Conservation (phyloP, 2,797 vertebrate species). For the Phalanger gymnotis region DNA sequence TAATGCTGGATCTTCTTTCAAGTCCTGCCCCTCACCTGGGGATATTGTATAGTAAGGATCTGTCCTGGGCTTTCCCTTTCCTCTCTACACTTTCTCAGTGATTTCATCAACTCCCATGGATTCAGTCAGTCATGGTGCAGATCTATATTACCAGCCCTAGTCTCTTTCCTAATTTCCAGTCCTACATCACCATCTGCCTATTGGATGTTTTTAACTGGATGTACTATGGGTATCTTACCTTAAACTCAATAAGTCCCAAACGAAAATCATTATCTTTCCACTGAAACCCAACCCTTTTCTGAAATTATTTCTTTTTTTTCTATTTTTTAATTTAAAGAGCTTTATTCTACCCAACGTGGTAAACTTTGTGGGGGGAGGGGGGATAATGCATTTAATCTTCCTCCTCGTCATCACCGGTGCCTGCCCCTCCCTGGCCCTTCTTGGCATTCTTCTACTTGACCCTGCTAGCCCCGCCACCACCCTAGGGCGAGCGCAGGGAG, state of each 20-base stretch:
- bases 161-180: neutral
- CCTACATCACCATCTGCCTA: neutral
- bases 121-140: neutral
- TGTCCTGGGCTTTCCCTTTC: neutral
- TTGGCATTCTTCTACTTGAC: conserved; percentile 98
- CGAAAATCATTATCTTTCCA: neutral
- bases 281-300: neutral
- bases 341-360: neutral
- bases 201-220: neutral
- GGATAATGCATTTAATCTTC: conserved; percentile 87
- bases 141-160: neutral
- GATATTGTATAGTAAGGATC: neutral
- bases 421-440: conserved; percentile 93
- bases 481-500: conserved; percentile 95
- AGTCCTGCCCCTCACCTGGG: neutral
- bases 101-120: neutral
- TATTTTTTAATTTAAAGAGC: neutral
- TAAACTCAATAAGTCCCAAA: neutral
- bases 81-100: neutral
- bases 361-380: conserved; percentile 15
- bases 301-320: neutral
- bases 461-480: conserved; percentile 92
- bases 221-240: neutral
- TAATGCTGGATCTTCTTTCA: neutral
- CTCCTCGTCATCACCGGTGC: conserved; percentile 93